phyloP scores from a whole-genome alignment of 1,140 invertebrate species.

The Drosophila leontia region DNA sequence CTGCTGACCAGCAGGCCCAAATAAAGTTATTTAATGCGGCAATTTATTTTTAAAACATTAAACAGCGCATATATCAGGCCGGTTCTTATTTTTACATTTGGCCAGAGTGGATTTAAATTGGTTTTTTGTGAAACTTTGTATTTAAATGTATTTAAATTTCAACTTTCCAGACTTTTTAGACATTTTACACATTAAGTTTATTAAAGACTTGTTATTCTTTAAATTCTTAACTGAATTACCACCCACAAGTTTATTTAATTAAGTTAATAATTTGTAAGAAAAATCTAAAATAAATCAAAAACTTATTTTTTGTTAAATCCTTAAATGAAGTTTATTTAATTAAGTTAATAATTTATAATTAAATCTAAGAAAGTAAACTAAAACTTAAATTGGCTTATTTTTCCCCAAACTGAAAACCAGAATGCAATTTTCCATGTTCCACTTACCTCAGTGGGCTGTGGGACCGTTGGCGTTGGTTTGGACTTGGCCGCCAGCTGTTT shows the following conservation, averaged over 20 bases:
- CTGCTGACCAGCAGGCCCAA: conserved; percentile 48
- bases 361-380: neutral
- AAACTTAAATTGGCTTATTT: neutral
- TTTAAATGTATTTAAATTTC: neutral
- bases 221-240: neutral
- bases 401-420: neutral
- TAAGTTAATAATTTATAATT: neutral
- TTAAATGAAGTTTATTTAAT: neutral
- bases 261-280: neutral
- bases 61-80: conserved; percentile 24
- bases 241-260: neutral
- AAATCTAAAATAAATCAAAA: neutral
- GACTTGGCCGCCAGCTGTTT: conserved; percentile 56
- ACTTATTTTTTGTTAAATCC: neutral
- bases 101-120: neutral
- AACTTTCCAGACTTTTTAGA: neutral
- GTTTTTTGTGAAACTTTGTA: neutral
- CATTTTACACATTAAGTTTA: neutral
- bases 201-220: neutral
- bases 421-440: conserved; percentile 42
- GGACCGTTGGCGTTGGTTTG: conserved; percentile 28
- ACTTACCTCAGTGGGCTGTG: conserved; percentile 68
- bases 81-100: conserved; percentile 16
- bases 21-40: conserved; percentile 81
- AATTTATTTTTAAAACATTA: conserved; percentile 77